Percentiles rank a stretch among this genome's conserved stretches.
Evolutionary conservation across 2,113 vertebrate species (phyloP).

Genomic region (Dinomys branickii): DNA sequence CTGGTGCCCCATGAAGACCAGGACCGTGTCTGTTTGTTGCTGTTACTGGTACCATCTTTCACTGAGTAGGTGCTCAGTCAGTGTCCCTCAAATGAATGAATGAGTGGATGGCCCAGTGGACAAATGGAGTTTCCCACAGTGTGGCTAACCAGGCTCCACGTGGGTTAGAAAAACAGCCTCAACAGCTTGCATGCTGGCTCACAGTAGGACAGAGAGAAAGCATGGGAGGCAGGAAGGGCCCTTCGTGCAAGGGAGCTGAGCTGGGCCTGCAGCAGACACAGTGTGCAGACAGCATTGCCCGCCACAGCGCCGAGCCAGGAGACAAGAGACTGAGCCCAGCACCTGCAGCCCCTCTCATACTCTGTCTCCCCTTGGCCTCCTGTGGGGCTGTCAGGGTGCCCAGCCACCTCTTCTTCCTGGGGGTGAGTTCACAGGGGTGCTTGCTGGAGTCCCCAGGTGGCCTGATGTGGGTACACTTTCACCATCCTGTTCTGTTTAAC

Average conservation of each 20-base stretch:
- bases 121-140: neutral
- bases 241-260: neutral
- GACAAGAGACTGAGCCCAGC: fast-evolving
- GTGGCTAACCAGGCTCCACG: neutral
- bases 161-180: neutral
- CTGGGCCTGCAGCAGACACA: neutral
- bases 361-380: neutral
- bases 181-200: neutral
- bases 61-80: neutral
- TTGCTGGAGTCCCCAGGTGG: neutral
- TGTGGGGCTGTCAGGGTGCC: neutral
- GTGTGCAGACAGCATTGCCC: neutral
- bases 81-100: neutral
- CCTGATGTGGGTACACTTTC: neutral
- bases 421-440: neutral
- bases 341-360: neutral
- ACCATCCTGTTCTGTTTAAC: neutral
- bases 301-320: no score
- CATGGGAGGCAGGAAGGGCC: fast-evolving
- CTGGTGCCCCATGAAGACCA: neutral
- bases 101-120: neutral
- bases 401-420: neutral
- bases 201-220: neutral
- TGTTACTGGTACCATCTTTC: neutral
- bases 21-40: neutral